Evolutionary conservation across 2,113 vertebrate species (phyloP), one percentile per base, ranked within the genome.

Genomic region (Penelope pileata): DNA sequence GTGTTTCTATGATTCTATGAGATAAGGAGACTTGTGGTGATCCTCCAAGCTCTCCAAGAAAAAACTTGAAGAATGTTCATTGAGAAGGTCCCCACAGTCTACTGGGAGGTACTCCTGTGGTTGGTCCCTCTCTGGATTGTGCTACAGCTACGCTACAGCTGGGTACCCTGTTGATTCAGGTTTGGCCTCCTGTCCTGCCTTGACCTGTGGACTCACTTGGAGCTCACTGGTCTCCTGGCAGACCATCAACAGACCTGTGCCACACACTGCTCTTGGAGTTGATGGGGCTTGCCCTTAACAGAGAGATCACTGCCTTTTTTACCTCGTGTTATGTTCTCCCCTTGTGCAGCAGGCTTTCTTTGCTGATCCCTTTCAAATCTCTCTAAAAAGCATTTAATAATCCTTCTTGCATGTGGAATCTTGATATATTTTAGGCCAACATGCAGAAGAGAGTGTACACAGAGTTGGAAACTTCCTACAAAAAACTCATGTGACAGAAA

Each of bases 111-210:
- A 14, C 8, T 62, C 4, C 42, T 56, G 30, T 60, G 7, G 16
- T 48, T 36, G 30, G 32, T 47, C 34, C 7, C 8, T 9, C 63
- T 18, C 15, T 17, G 7, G 23, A 9, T 24, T 62, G 34, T 42
- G 13, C 24, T 47, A 24, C 47, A 22, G 11, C 10, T 34, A 21
- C 1, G 2, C 6, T 23, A 4, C 16, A 48, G 6, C 6, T 21
- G 67, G 38, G 16, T 9, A 43, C 3, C 4, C 6, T 0, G 1
- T 2, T 42, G 17, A 23, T 68, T 23, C 14, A 43, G 3, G 30
- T 36, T 36, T 29, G 23, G 2, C 5, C 22, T 81, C 18, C 26
- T 0, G 1, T 10, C 9, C 82, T 87, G 43, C 27, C 13, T 13
- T 58, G 3, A 12, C 36, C 42, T 40, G 3, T 24, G n/a, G 27